These are phyloP conservation scores for Eciton burchellii DNA, from an alignment of 1,140 invertebrate genomes.

Conservation along the genomic window DNA sequence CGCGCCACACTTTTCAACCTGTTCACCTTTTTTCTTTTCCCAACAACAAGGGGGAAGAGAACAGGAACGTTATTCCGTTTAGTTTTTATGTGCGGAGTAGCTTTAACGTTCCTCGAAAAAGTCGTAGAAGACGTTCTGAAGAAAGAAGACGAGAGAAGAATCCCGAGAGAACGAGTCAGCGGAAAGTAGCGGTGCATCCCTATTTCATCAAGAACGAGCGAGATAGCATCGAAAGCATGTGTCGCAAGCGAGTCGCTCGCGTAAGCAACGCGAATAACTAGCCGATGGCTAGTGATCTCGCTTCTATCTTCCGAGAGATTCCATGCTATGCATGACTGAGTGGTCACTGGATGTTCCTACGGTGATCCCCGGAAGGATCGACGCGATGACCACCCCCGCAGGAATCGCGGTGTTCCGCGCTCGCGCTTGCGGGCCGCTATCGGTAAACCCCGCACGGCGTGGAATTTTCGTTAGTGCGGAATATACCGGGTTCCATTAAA, in stretches of 20 bases:
- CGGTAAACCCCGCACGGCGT: background rate
- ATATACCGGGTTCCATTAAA: constrained; percentile 79
- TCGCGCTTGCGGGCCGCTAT: background rate
- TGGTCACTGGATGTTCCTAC: constrained; percentile 25
- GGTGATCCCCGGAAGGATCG: background rate
- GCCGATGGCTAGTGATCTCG: no score
- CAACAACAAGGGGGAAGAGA: constrained; percentile 48
- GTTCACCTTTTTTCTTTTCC: constrained; percentile 43
- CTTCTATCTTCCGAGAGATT: no score
- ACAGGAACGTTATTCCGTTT: background rate
- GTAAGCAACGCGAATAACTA: constrained; percentile 12
- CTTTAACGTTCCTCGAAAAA: constrained; percentile 54
- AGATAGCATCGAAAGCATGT: constrained; percentile 42
- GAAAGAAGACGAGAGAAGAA: constrained; percentile 23
- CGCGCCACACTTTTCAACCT: constrained; percentile 6
- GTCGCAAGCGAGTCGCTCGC: constrained; percentile 30
- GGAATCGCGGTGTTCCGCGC: constrained; percentile 9
- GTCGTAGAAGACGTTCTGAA: background rate
- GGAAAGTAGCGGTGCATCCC: background rate
- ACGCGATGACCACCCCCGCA: constrained; percentile 13
- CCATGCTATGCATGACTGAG: background rate
- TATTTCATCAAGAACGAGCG: constrained; percentile 10
- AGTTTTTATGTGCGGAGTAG: constrained; percentile 38
- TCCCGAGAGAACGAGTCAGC: constrained; percentile 6
- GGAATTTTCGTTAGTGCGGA: constrained; percentile 73